A percentile compares a stretch with the other conserved stretches of the same genome.
Evolutionary conservation across 2,888 invertebrate species (phyloP).

Genomic region (Branchipolynoe longqiensis): DNA sequence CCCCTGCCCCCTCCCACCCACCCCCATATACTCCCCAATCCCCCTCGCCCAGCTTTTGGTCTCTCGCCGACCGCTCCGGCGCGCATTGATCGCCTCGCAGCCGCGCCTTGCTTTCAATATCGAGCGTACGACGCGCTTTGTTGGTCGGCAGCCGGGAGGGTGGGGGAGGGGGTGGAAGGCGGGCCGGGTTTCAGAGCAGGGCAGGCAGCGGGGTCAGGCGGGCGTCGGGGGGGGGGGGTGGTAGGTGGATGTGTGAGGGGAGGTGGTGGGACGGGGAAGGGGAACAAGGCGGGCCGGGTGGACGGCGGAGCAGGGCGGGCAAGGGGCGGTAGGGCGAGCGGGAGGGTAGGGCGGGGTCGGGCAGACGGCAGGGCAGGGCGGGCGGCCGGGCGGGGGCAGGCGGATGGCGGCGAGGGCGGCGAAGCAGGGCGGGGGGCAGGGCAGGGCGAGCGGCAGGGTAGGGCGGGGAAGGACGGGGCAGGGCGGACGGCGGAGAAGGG

Average conservation of each 20-base stretch:
- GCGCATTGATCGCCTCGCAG: slow-evolving; percentile 26
- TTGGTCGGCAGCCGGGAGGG: background rate
- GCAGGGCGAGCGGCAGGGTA: background rate
- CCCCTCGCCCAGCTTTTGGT: background rate
- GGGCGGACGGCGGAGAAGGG: background rate
- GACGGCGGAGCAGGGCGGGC: background rate
- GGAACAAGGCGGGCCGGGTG: background rate
- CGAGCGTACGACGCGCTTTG: slow-evolving; percentile 25
- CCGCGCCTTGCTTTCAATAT: slow-evolving; percentile 34
- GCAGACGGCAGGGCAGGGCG: background rate
- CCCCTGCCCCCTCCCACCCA: slow-evolving; percentile 8
- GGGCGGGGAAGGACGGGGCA: background rate
- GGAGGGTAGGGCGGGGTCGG: background rate
- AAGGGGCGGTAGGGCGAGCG: background rate
- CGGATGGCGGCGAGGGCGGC: too few relatives aligned
- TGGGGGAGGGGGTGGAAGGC: background rate
- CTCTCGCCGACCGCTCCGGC: background rate
- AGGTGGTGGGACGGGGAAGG: background rate
- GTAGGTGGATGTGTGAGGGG: slow-evolving; percentile 2
- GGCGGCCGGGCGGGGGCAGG: background rate
- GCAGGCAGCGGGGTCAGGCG: background rate
- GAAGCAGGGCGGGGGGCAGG: background rate
- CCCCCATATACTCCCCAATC: background rate
- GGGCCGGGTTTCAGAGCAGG: background rate
- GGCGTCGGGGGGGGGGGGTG: background rate